Evolutionary conservation across 2,113 vertebrate species (phyloP).

Genomic region (Peromyscus leucopus): DNA sequence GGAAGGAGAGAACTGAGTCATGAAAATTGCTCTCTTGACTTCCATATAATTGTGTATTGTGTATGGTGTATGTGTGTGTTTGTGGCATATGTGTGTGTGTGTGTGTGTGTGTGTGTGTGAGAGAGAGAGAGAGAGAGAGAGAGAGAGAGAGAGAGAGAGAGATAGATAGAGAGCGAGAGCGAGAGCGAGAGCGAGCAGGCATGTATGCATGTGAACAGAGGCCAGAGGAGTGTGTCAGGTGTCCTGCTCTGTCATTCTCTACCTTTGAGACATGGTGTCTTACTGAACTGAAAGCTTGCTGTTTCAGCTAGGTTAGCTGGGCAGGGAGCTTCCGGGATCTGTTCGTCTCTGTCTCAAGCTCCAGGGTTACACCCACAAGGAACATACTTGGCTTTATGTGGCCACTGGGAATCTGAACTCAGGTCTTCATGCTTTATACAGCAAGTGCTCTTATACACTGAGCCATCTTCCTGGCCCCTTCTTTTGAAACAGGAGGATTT

Average conservation of each 20-base stretch:
- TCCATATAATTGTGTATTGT: neutral
- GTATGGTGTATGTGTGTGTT: neutral
- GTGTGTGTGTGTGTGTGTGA: neutral
- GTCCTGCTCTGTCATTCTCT: neutral
- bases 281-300: neutral
- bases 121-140: too few species aligned
- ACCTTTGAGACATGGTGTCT: neutral
- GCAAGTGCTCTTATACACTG: neutral
- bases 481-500: neutral
- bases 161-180: too few species aligned
- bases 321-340: too few species aligned
- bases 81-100: neutral
- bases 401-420: neutral
- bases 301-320: neutral
- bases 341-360: neutral
- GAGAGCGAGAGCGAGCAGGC: neutral
- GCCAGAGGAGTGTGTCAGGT: neutral
- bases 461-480: neutral
- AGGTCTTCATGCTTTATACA: neutral
- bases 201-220: neutral
- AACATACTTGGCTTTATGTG: neutral
- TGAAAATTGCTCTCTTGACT: neutral
- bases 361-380: neutral
- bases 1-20: neutral
- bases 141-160: too few species aligned